These are phyloP conservation scores for Ophion obscuratus DNA, from an alignment of 2,888 invertebrate species.

Conservation along the genomic window DNA sequence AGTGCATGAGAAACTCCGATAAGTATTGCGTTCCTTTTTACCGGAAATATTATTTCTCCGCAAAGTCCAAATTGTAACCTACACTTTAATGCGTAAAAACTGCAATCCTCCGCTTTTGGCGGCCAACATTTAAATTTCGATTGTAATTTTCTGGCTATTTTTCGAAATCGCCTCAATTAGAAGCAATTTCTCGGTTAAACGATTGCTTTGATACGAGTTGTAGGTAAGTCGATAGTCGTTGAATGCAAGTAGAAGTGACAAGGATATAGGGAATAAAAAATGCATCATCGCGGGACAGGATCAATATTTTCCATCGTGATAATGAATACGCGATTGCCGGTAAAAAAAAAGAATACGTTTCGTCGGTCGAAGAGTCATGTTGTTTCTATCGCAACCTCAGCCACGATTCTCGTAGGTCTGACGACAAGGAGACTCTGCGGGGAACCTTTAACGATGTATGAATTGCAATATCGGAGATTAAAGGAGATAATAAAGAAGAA, in stretches of 20 bases:
- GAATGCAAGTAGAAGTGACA: constrained; percentile 11
- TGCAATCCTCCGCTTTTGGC: no score
- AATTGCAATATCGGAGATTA: constrained; percentile 28
- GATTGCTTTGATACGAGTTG: not conserved
- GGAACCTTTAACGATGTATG: not conserved
- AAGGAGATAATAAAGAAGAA: constrained; percentile 11
- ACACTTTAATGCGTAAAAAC: no score
- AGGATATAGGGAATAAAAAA: constrained; percentile 21
- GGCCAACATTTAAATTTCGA: not conserved
- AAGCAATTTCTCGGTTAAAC: not conserved
- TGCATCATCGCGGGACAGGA: not conserved
- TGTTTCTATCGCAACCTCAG: constrained; percentile 22
- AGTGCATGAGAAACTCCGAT: no score
- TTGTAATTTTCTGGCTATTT: not conserved
- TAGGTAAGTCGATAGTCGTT: constrained; percentile 6
- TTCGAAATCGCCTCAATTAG: not conserved
- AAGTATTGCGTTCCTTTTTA: no score
- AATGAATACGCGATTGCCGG: constrained; percentile 9
- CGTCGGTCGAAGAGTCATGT: constrained; percentile 15
- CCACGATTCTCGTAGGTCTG: constrained; percentile 17
- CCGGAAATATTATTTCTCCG: no score
- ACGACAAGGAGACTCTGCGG: constrained; percentile 43
- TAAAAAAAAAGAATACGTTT: not conserved
- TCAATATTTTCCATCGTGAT: constrained; percentile 11
- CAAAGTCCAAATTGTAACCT: no score